Conservation (phyloP, 2,888 invertebrate genomes). For the Drosophila nigricruria region DNA sequence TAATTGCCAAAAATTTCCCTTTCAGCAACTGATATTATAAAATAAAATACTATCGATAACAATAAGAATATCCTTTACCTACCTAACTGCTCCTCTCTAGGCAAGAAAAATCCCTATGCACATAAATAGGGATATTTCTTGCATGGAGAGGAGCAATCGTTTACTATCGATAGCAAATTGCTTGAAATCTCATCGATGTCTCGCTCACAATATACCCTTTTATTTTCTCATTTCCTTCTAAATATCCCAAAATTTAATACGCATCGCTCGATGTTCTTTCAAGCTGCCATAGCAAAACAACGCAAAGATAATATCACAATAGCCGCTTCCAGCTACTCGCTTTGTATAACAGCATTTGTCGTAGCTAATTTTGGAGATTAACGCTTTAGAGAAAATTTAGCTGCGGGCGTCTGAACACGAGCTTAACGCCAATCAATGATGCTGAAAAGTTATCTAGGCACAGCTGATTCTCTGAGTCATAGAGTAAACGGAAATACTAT, state of each 20-base stretch:
- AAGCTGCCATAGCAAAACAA: constrained; percentile 17
- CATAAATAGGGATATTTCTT: no score
- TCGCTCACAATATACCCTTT: no score
- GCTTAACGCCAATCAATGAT: constrained; percentile 24
- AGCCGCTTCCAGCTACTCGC: constrained; percentile 1
- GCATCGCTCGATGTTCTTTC: neutral
- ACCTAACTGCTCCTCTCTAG: neutral
- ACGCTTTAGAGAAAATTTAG: constrained; percentile 42
- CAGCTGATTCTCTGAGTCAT: constrained; percentile 36
- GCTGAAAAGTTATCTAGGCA: constrained; percentile 24
- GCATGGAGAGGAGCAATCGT: no score
- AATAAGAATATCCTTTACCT: neutral
- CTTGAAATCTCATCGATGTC: neutral
- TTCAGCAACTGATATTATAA: neutral
- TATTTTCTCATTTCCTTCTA: neutral
- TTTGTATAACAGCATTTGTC: constrained; percentile 54
- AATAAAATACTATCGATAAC: neutral
- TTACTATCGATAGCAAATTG: neutral
- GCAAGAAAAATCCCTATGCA: neutral
- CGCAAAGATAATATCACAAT: neutral
- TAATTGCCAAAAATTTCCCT: neutral
- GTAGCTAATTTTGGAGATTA: constrained; percentile 58
- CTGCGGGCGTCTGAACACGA: constrained; percentile 19
- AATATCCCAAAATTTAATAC: neutral
- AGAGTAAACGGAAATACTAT: constrained; percentile 44